A percentile compares a stretch with the other conserved stretches of the same genome.
Evolutionary conservation across 2,888 invertebrate species (phyloP).

Genomic region (Hanleya hanleyi): DNA sequence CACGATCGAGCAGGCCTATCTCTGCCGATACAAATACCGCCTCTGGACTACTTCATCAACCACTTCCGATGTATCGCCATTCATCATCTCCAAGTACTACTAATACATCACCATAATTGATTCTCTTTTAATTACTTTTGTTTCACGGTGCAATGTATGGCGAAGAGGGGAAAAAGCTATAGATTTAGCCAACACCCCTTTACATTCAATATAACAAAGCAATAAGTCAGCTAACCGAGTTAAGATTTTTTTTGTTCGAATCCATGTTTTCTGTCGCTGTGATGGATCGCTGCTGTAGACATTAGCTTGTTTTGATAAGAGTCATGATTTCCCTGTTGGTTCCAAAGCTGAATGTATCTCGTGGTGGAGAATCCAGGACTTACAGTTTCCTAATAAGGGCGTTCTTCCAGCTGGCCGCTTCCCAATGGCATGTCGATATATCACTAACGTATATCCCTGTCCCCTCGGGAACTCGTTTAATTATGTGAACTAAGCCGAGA

Average conservation of each 20-base stretch:
- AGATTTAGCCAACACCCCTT: too few relatives aligned
- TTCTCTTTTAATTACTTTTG: too few relatives aligned
- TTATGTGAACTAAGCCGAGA: conserved; percentile 2
- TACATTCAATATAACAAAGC: not conserved
- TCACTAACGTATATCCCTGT: not conserved
- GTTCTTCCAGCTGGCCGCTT: not conserved
- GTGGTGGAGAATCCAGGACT: not conserved
- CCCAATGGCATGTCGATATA: too few relatives aligned
- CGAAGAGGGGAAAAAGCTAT: too few relatives aligned
- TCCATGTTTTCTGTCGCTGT: not conserved
- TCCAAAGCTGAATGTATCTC: not conserved
- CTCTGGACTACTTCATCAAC: too few relatives aligned
- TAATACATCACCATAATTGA: too few relatives aligned
- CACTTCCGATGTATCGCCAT: too few relatives aligned
- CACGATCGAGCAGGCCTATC: too few relatives aligned
- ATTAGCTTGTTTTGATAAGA: not conserved
- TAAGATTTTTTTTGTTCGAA: not conserved
- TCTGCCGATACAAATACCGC: too few relatives aligned
- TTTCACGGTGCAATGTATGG: too few relatives aligned
- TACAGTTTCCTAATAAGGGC: not conserved
- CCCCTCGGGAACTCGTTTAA: not conserved
- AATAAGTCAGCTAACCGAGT: not conserved
- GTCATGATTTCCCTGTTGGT: not conserved
- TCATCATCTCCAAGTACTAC: too few relatives aligned
- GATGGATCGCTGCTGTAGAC: not conserved